Evolutionary conservation across 2,888 invertebrate species (phyloP).

Genomic region (Nysson spinosus): DNA sequence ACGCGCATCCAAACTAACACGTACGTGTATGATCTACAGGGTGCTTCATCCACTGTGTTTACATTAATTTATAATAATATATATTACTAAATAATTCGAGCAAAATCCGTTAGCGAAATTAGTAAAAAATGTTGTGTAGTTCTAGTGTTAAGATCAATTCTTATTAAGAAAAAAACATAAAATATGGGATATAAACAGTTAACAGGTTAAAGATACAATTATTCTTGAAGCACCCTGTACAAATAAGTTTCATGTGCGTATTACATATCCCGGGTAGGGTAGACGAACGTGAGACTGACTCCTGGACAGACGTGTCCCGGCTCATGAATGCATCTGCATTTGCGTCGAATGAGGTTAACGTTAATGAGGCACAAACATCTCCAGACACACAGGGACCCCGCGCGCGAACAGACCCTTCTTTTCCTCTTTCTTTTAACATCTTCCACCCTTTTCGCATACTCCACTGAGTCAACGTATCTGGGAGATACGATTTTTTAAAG

Average conservation of each 20-base stretch:
- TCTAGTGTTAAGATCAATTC: too few relatives aligned
- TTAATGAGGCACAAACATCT: conserved; percentile 62
- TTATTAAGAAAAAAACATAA: too few relatives aligned
- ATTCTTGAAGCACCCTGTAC: too few relatives aligned
- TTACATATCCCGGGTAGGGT: conserved; percentile 3
- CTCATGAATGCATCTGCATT: conserved; percentile 60
- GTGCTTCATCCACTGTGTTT: too few relatives aligned
- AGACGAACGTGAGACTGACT: conserved; percentile 53
- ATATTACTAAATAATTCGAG: too few relatives aligned
- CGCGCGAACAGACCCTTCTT: conserved; percentile 36
- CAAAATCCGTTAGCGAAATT: too few relatives aligned
- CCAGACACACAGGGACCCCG: too few relatives aligned
- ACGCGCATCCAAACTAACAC: too few relatives aligned
- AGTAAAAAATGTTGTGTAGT: too few relatives aligned
- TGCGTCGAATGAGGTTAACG: conserved; percentile 66
- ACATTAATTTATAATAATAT: background rate
- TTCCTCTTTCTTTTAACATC: conserved; percentile 51
- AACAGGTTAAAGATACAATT: too few relatives aligned
- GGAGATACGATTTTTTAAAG: conserved; percentile 11
- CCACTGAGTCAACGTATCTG: conserved; percentile 9
- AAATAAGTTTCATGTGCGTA: background rate
- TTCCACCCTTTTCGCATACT: conserved; percentile 16
- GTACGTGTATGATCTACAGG: too few relatives aligned
- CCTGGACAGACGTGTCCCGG: conserved; percentile 44
- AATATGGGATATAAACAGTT: background rate